These are phyloP conservation scores for Conops quadrifasciatus DNA, from an alignment of 2,888 invertebrate species.

Conservation along the genomic window DNA sequence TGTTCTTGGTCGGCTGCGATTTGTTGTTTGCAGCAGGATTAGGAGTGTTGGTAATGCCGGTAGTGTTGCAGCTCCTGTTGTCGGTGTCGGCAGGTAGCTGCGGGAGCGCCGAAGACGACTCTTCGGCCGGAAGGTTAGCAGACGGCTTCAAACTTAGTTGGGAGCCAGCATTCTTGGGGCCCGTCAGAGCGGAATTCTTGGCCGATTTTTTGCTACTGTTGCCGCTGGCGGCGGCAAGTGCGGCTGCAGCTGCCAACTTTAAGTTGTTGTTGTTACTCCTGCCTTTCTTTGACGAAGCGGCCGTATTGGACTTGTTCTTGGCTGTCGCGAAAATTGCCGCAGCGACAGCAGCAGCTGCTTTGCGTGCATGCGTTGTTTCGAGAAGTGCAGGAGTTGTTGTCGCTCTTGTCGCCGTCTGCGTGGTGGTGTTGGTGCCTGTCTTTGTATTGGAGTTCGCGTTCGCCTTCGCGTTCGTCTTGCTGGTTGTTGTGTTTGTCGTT, in stretches of 20 bases:
- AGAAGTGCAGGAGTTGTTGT: constrained; percentile 24
- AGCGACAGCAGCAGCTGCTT: constrained; percentile 30
- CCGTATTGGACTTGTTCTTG: constrained; percentile 24
- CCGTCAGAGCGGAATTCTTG: constrained; percentile 43
- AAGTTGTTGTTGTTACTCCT: constrained; percentile 46
- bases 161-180: constrained; percentile 2
- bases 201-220: constrained; percentile 44
- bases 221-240: constrained; percentile 47
- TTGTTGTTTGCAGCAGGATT: constrained; percentile 1
- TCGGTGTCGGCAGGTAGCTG: constrained; percentile 2
- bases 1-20: constrained; percentile 15
- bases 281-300: constrained; percentile 17
- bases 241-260: constrained; percentile 44
- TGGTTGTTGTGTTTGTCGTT: constrained; percentile 30
- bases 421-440: constrained; percentile 12
- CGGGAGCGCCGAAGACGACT: background rate
- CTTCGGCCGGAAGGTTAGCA: constrained; percentile 7
- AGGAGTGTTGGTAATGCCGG: constrained; percentile 2
- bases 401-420: constrained; percentile 24
- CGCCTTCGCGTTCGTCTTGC: constrained; percentile 40
- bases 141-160: constrained; percentile 12
- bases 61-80: background rate
- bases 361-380: constrained; percentile 31
- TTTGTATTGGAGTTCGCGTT: constrained; percentile 36
- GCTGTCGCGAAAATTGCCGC: constrained; percentile 31